Evolutionary conservation across 2,888 invertebrate species (phyloP).

Genomic region (Crocallis elinguaria): DNA sequence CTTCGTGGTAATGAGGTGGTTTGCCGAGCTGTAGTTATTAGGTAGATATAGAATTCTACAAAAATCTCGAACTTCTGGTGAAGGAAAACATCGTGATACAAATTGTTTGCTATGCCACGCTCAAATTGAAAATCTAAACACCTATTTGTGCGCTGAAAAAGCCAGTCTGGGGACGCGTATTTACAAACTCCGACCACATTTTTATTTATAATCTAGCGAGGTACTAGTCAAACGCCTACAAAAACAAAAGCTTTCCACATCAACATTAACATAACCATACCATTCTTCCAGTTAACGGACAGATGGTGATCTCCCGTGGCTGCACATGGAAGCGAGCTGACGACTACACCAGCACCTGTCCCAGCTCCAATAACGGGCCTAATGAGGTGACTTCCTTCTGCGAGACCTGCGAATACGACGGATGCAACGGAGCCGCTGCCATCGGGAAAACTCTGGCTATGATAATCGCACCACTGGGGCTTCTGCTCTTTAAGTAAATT

Average conservation of each 20-base stretch:
- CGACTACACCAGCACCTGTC: slow-evolving; percentile 80
- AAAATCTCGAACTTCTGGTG: too few species aligned
- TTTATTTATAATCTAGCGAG: too few species aligned
- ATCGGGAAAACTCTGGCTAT: slow-evolving; percentile 74
- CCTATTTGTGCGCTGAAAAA: too few species aligned
- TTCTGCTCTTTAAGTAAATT: slow-evolving; percentile 73
- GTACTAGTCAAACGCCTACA: not conserved
- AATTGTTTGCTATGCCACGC: too few species aligned
- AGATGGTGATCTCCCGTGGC: slow-evolving; percentile 81
- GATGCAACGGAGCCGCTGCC: slow-evolving; percentile 86
- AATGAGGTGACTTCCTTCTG: slow-evolving; percentile 86
- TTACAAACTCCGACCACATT: too few species aligned
- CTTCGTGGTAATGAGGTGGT: too few species aligned
- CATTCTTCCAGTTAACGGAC: slow-evolving; percentile 78
- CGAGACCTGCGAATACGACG: slow-evolving; percentile 88
- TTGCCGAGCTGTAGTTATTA: too few species aligned
- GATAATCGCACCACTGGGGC: slow-evolving; percentile 66
- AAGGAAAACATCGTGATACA: too few species aligned
- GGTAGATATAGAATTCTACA: too few species aligned
- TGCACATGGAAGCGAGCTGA: slow-evolving; percentile 85
- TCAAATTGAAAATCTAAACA: too few species aligned
- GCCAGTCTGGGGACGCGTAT: too few species aligned
- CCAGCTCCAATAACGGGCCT: slow-evolving; percentile 72
- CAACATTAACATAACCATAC: slow-evolving; percentile 16
- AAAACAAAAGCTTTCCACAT: not conserved